Base-by-base conservation (phyloP, 1,140 invertebrate species). In the Trichoplusia ni region DNA sequence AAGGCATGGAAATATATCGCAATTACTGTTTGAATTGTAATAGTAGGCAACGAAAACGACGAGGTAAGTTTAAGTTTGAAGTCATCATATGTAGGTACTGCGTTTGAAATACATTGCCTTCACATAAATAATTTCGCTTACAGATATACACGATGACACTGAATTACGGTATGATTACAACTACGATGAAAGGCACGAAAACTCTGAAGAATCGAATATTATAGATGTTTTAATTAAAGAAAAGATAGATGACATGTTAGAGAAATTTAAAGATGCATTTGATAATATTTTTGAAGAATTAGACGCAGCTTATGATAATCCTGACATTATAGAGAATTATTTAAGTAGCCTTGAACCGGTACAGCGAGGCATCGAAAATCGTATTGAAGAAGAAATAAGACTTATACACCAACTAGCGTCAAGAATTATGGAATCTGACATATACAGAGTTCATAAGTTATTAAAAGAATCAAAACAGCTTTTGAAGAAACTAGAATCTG, bases 11-110 rank as follows among this genome's bases (percentile, higher is more conserved):
- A 31, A 53, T 63, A 29, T 77, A 72, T 42, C 61, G 66, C 8
- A 31, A 58, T 14, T 40, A 73, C 42, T 80, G 78, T 60, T 29
- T 40, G 18, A 66, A 29, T 25, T 80, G 77, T 25, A n/a, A n/a
- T n/a, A 7, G 19, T 5, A 31, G 47, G 5, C 5, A 16, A 4
- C 3, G 44, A n/a, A 8, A 38, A 0, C 18, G 23, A 4, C 33
- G n/a, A 8, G 11, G 51, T 54, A 31, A 49, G 25, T 49, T n/a
- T n/a, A 16, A 13, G 9, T 16, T 13, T 29, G 1, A 25, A 37
- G n/a, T n/a, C n/a, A n/a, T n/a, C n/a, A n/a, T n/a, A n/a, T n/a
- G n/a, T n/a, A n/a, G n/a, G n/a, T n/a, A n/a, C n/a, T n/a, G n/a
- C n/a, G n/a, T n/a, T n/a, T n/a, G n/a, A n/a, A n/a, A n/a, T n/a